phyloP scores from a whole-genome alignment of 2,888 invertebrate species.

The Drepana falcataria region DNA sequence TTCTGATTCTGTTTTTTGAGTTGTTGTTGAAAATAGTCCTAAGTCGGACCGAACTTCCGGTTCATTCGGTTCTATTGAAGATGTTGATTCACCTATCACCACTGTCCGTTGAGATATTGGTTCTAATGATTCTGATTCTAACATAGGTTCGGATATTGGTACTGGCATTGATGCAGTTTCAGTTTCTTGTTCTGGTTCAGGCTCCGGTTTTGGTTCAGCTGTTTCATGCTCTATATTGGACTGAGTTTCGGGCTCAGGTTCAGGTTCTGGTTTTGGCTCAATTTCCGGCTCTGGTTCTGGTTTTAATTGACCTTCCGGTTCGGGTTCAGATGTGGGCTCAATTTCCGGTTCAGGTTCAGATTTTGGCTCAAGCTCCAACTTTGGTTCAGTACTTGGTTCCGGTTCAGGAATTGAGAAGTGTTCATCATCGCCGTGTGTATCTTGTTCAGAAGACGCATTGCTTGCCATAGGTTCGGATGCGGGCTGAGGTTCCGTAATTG shows the following conservation, averaged over 20 bases:
- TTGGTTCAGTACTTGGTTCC: conserved; percentile 52
- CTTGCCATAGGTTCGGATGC: conserved; percentile 12
- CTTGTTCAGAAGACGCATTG: neutral
- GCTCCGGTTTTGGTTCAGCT: conserved; percentile 21
- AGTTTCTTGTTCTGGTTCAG: conserved; percentile 25
- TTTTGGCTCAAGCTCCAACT: conserved; percentile 12
- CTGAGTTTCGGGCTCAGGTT: conserved; percentile 16
- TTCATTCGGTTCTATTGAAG: conserved; percentile 27
- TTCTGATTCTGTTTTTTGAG: conserved; percentile 21
- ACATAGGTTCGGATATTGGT: conserved; percentile 26
- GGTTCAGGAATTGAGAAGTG: conserved; percentile 32
- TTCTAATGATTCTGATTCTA: conserved; percentile 20
- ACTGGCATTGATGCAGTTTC: conserved; percentile 17
- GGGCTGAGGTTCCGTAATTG: conserved; percentile 13
- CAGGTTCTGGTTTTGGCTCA: conserved; percentile 5
- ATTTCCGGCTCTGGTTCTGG: conserved; percentile 27
- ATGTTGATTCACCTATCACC: conserved; percentile 21
- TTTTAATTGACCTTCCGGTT: conserved; percentile 28
- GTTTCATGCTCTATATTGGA: conserved; percentile 22
- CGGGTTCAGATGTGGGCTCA: conserved; percentile 27
- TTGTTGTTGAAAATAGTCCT: conserved; percentile 8
- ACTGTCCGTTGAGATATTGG: conserved; percentile 23
- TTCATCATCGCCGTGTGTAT: conserved; percentile 22
- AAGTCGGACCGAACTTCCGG: conserved; percentile 15
- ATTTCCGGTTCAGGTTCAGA: conserved; percentile 23